Base-by-base conservation (phyloP, 2,797 vertebrate species). In the Microctenopoma stevenorrisi region DNA sequence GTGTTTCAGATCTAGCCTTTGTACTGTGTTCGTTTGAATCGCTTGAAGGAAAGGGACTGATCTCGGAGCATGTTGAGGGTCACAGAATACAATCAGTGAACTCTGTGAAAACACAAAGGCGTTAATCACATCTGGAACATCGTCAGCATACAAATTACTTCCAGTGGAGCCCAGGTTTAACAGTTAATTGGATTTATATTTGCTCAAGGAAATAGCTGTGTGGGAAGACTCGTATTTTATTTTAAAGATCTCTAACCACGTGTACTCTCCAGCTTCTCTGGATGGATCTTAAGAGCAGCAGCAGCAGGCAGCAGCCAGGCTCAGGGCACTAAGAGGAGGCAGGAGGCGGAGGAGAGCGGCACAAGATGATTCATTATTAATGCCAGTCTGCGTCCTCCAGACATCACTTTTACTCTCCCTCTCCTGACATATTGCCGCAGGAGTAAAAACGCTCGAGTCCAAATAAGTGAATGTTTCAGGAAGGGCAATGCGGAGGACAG, bases 351-450 rank as follows among this genome's bases (percentile, higher is more conserved):
- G 66, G 78, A 86, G 82, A 78, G 67, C 62, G 3, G 82, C 55
- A 54, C 75, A 64, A 78, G 84, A 83, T 70, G 86, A 91, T 94
- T 89, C 82, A 93, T 93, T 89, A 92, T 92, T 90, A 86, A 94
- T 81, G 83, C 76, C 78, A 82, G 81, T 78, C 74, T 62, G 79
- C 86, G 74, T 89, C 86, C 88, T 82, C 82, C 88, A 91, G 89
- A 89, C 88, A 86, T 90, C 62, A 68, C 83, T 87, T 89, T 86
- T 74, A 86, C 80, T 42, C 11, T 60, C 59, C n/a, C 64, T 76
- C 64, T 73, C 74, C 75, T 33, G 11, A 64, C 72, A 60, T 44
- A 37, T 64, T 56, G 74, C 81, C 48, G 82, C 81, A 77, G 84
- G 88, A 86, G 77, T 77, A 76, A 86, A 85, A 70, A 76, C 35